These are phyloP conservation scores for Aepyceros melampus DNA, from an alignment of 2,113 vertebrate species.

Conservation along the genomic window DNA sequence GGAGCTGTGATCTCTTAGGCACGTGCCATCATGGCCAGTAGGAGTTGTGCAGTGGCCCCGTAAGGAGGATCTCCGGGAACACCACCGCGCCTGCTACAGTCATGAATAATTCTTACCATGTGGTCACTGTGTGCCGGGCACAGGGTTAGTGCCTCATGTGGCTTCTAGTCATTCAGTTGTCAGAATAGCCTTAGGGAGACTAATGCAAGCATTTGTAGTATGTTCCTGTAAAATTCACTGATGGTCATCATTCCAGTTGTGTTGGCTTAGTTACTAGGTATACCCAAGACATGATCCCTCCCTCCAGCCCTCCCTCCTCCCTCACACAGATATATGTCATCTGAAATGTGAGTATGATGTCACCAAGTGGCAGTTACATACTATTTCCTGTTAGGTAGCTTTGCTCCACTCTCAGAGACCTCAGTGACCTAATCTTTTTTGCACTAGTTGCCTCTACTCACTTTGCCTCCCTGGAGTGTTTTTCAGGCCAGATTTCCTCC, in stretches of 20 bases:
- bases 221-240: neutral
- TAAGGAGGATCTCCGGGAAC: neutral
- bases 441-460: neutral
- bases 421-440: neutral
- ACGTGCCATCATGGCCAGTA: too few species aligned
- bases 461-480: neutral
- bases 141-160: neutral
- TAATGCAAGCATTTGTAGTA: neutral
- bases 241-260: neutral
- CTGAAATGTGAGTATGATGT: neutral
- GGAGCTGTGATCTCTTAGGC: neutral
- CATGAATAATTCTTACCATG: neutral
- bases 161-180: neutral
- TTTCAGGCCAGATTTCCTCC: neutral
- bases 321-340: neutral
- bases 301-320: neutral
- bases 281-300: neutral
- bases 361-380: neutral
- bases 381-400: neutral
- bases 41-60: neutral
- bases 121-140: neutral
- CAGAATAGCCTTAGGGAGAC: neutral
- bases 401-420: neutral
- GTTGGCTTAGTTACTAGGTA: neutral
- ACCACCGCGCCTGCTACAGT: neutral